Conservation (phyloP, 1,140 invertebrate genomes). For the Galleria mellonella region DNA sequence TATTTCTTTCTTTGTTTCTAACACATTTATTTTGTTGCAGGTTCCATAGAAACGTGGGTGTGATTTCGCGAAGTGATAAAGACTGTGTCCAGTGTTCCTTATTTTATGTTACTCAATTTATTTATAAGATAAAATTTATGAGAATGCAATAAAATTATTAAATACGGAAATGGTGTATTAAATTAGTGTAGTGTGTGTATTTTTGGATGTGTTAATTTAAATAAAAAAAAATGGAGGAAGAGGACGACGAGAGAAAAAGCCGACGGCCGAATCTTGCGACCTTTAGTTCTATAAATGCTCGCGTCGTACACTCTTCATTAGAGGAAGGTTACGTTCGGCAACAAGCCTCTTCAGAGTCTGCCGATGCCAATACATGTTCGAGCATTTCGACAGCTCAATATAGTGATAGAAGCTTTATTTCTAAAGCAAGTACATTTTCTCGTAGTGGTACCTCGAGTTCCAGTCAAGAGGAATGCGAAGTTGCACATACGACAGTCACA, state of each 20-base stretch:
- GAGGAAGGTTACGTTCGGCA: constrained; percentile 45
- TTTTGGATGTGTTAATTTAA: constrained; percentile 28
- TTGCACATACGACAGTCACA: constrained; percentile 62
- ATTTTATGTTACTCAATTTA: constrained; percentile 41
- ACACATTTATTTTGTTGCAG: constrained; percentile 48
- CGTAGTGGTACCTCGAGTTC: constrained; percentile 79
- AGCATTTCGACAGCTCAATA: constrained; percentile 62
- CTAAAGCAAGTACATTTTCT: constrained; percentile 76
- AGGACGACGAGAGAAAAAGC: constrained; percentile 71
- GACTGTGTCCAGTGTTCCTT: constrained; percentile 71
- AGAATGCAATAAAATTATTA: constrained; percentile 53
- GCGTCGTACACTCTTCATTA: constrained; percentile 53
- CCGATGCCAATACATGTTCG: constrained; percentile 51
- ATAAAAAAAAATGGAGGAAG: constrained; percentile 73
- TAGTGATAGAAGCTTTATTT: constrained; percentile 72
- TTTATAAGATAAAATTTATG: constrained; percentile 37
- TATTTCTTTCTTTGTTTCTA: too few relatives aligned
- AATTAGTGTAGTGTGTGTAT: constrained; percentile 39
- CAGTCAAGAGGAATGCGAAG: constrained; percentile 81
- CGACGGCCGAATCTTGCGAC: constrained; percentile 50
- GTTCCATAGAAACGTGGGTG: constrained; percentile 42
- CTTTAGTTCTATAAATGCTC: constrained; percentile 51
- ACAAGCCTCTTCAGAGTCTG: constrained; percentile 58
- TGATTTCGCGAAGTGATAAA: constrained; percentile 66
- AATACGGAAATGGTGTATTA: constrained; percentile 45